Conservation (phyloP, 2,888 invertebrate species). For the Spilosoma lubricipeda region DNA sequence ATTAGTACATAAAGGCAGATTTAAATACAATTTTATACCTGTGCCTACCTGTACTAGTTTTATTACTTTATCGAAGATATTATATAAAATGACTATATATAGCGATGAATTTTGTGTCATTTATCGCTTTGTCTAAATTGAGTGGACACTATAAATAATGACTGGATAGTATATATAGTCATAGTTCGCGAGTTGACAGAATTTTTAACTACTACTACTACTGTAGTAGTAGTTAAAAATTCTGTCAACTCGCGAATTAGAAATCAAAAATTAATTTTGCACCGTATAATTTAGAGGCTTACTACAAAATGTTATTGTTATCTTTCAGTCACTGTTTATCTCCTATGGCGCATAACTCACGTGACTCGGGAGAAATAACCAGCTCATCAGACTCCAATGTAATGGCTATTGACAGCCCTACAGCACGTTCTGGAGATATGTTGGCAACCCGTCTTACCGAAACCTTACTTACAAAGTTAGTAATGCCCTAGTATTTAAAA, state of each 20-base stretch:
- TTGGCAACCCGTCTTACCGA: constrained; percentile 64
- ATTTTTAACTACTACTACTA: no score
- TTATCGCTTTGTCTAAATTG: no score
- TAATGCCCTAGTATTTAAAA: constrained; percentile 20
- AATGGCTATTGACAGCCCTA: constrained; percentile 13
- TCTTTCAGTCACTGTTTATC: constrained; percentile 56
- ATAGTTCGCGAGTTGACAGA: not conserved
- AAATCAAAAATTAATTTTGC: not conserved
- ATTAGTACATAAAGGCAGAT: no score
- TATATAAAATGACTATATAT: no score
- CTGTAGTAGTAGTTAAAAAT: no score
- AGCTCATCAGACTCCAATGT: constrained; percentile 50
- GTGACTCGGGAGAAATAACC: constrained; percentile 51
- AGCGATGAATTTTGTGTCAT: no score
- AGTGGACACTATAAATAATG: no score
- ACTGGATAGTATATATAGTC: no score
- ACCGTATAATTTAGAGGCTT: not conserved
- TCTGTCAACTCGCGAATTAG: not conserved
- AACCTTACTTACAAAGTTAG: constrained; percentile 65
- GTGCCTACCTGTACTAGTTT: no score
- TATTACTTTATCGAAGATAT: no score
- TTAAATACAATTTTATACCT: no score
- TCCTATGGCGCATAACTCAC: constrained; percentile 52
- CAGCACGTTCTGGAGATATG: constrained; percentile 32
- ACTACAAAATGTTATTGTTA: constrained; percentile 7